phyloP scores from a whole-genome alignment of 64 coral and sea anemone genomes.

The Astreopora myriophthalma region DNA sequence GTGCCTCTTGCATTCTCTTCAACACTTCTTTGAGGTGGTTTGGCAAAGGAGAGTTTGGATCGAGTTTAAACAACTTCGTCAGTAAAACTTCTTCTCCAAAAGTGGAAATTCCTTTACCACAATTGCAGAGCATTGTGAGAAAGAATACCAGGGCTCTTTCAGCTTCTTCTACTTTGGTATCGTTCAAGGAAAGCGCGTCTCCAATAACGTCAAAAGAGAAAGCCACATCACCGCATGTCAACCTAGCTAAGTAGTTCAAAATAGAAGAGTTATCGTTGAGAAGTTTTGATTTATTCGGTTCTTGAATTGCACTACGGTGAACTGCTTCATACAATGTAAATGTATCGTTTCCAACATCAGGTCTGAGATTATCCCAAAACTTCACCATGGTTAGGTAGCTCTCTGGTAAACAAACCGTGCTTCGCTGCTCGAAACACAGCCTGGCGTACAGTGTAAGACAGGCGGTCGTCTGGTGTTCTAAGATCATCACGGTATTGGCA shows the following conservation, averaged over 20 bases:
- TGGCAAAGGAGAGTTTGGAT: background rate
- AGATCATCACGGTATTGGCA: constrained; percentile 83
- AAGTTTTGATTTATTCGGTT: background rate
- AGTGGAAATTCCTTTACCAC: constrained; percentile 61
- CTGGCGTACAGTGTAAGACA: constrained; percentile 74
- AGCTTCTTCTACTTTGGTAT: constrained; percentile 7
- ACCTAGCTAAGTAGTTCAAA: constrained; percentile 62
- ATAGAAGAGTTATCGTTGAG: constrained; percentile 19
- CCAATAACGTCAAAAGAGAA: constrained; percentile 65
- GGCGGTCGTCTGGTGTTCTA: constrained; percentile 85
- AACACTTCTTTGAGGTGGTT: constrained; percentile 59
- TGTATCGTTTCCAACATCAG: background rate
- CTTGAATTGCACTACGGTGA: constrained; percentile 28
- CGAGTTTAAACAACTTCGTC: background rate
- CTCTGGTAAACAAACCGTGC: constrained; percentile 77
- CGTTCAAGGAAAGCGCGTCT: constrained; percentile 41
- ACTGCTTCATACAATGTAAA: constrained; percentile 53
- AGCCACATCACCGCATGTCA: constrained; percentile 58
- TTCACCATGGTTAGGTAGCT: constrained; percentile 77
- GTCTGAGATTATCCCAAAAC: constrained; percentile 69
- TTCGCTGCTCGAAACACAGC: background rate
- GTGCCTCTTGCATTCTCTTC: constrained; percentile 17
- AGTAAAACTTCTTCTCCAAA: constrained; percentile 44
- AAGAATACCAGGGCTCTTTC: constrained; percentile 81
- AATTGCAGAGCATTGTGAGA: constrained; percentile 88